Conservation (phyloP, 2,797 vertebrate genomes). For the Thaleichthys pacificus region DNA sequence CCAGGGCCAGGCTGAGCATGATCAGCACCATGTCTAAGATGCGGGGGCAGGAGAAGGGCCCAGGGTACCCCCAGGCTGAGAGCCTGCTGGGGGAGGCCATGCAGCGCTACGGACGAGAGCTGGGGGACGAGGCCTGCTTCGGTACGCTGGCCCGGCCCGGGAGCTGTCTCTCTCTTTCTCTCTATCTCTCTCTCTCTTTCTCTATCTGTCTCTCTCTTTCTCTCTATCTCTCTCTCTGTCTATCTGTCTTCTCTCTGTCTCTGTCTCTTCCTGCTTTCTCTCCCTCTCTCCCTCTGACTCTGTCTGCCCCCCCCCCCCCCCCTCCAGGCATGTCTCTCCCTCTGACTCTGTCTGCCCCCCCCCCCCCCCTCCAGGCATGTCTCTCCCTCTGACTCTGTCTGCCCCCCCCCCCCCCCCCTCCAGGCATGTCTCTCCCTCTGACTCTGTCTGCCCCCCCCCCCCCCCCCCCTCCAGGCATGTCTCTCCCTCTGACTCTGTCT, state of each 20-base stretch:
- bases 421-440: background rate
- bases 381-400: background rate
- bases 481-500: background rate
- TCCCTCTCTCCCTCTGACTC: too few species aligned
- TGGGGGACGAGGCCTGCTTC: slow-evolving; percentile 94
- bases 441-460: background rate
- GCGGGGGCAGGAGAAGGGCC: slow-evolving; percentile 87
- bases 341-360: background rate
- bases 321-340: too few species aligned
- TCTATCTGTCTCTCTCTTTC: background rate
- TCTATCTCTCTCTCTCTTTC: too few species aligned
- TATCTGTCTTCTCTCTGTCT: background rate
- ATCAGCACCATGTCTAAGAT: slow-evolving; percentile 99
- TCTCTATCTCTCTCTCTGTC: background rate
- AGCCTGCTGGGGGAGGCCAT: slow-evolving; percentile 90
- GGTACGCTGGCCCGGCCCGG: slow-evolving; percentile 67
- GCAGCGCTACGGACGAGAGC: slow-evolving; percentile 89
- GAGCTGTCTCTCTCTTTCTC: too few species aligned
- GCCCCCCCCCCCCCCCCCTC: background rate
- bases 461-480: too few species aligned
- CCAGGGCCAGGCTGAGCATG: slow-evolving; percentile 94
- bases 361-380: background rate
- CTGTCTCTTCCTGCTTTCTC: too few species aligned
- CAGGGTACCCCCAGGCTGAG: slow-evolving; percentile 93
- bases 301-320: too few species aligned